phyloP scores from a whole-genome alignment of 2,113 vertebrate species.

The Colistium nudipinnis region DNA sequence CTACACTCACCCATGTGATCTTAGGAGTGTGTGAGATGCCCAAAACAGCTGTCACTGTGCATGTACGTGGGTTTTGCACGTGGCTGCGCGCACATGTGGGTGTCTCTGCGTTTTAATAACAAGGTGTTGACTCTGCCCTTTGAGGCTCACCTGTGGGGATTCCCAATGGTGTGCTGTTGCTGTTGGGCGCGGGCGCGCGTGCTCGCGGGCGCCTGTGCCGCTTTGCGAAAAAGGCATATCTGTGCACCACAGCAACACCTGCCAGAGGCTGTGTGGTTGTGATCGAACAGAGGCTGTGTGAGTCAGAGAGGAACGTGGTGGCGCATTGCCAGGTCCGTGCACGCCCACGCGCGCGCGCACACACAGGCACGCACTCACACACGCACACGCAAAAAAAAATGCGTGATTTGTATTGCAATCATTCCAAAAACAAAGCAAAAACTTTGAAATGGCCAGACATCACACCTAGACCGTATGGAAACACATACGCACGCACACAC shows the following conservation, averaged over 20 bases:
- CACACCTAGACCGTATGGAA: slow-evolving; percentile 34
- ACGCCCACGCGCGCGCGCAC: slow-evolving; percentile 26
- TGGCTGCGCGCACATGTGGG: slow-evolving; percentile 44
- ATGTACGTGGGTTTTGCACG: slow-evolving; percentile 17
- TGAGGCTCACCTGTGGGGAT: slow-evolving; percentile 73
- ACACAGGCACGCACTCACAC: slow-evolving; percentile 18
- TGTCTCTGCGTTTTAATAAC: slow-evolving; percentile 76
- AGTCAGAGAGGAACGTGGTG: slow-evolving; percentile 86
- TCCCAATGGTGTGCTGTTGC: slow-evolving; percentile 58
- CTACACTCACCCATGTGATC: slow-evolving; percentile 22
- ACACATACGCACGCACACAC: slow-evolving; percentile 39
- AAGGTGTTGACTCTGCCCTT: slow-evolving; percentile 76
- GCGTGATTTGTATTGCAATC: slow-evolving; percentile 43
- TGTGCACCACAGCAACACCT: slow-evolving; percentile 79
- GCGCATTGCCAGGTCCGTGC: slow-evolving; percentile 63
- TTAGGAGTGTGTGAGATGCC: slow-evolving; percentile 37
- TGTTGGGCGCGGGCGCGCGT: slow-evolving; percentile 23
- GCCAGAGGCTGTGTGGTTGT: slow-evolving; percentile 92
- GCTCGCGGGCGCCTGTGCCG: slow-evolving; percentile 57
- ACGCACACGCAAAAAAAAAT: slow-evolving; percentile 18
- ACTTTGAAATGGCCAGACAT: slow-evolving; percentile 52
- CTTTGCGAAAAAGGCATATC: slow-evolving; percentile 73
- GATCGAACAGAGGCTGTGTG: no score
- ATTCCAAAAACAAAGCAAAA: slow-evolving; percentile 58
- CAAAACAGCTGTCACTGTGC: slow-evolving; percentile 66